Conservation (phyloP, 2,113 vertebrate genomes). For the Mormoops blainvillei region DNA sequence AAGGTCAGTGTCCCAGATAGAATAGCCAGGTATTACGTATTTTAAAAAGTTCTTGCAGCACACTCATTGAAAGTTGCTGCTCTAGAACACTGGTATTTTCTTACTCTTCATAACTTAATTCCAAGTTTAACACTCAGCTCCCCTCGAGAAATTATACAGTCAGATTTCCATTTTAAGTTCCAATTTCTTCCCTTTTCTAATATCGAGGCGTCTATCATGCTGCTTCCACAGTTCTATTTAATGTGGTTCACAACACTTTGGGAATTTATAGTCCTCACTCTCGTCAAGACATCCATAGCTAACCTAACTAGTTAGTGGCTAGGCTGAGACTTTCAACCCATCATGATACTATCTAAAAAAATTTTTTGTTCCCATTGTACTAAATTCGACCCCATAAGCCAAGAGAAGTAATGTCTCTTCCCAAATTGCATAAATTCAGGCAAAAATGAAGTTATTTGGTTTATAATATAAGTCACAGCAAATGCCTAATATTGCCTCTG, state of each 20-base stretch:
- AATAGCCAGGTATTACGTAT: no score
- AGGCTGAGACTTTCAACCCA: not conserved
- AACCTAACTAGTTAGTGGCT: not conserved
- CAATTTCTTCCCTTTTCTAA: not conserved
- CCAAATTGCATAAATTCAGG: not conserved
- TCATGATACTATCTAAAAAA: not conserved
- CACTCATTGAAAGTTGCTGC: no score
- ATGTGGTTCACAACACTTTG: not conserved
- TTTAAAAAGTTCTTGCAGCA: no score
- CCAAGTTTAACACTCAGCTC: not conserved
- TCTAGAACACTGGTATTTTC: not conserved
- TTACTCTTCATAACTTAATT: not conserved
- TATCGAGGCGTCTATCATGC: not conserved
- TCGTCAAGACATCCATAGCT: not conserved
- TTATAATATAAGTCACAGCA: slow-evolving; percentile 3
- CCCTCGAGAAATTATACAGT: not conserved
- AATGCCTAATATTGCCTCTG: not conserved
- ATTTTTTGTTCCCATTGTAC: not conserved
- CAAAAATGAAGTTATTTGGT: not conserved
- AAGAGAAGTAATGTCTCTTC: not conserved
- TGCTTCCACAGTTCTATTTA: not conserved
- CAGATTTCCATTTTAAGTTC: slow-evolving; percentile 7
- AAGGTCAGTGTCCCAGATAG: no score
- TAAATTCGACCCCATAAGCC: not conserved
- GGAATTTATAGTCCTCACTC: not conserved